Percentiles rank a stretch among this genome's conserved stretches.
Conservation (phyloP, 2,113 vertebrate genomes). For the Oceanodroma tethys region DNA sequence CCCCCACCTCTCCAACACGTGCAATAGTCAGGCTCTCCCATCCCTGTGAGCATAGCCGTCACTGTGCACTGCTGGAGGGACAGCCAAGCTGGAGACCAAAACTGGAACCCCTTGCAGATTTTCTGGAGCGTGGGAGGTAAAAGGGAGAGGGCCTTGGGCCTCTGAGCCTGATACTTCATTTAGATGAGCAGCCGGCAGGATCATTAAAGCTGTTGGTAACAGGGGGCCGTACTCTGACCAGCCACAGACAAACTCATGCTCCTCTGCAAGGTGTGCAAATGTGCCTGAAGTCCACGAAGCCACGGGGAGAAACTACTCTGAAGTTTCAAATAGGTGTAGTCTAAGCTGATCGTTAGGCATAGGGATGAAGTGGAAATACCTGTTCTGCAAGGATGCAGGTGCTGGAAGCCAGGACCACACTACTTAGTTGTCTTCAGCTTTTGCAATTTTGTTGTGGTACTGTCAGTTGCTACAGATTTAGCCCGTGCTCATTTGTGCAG, state of each 20-base stretch:
- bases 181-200: not conserved
- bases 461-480: not conserved
- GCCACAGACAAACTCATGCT: not conserved
- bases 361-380: not conserved
- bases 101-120: not conserved
- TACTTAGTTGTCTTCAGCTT: not conserved
- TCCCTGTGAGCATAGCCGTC: not conserved
- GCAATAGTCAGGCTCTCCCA: not conserved
- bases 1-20: not conserved
- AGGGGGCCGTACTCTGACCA: not conserved
- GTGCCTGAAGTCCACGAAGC: not conserved
- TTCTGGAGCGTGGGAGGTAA: not conserved
- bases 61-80: not conserved
- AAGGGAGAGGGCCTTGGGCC: not conserved
- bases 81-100: not conserved
- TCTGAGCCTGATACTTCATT: not conserved
- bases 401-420: not conserved
- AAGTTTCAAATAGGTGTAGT: not conserved
- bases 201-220: not conserved
- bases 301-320: not conserved
- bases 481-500: not conserved
- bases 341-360: not conserved
- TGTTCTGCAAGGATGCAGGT: not conserved
- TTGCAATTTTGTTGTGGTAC: not conserved
- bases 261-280: not conserved